Base-by-base conservation (phyloP, 1,140 invertebrate species). In the Pseudoatta argentina region DNA sequence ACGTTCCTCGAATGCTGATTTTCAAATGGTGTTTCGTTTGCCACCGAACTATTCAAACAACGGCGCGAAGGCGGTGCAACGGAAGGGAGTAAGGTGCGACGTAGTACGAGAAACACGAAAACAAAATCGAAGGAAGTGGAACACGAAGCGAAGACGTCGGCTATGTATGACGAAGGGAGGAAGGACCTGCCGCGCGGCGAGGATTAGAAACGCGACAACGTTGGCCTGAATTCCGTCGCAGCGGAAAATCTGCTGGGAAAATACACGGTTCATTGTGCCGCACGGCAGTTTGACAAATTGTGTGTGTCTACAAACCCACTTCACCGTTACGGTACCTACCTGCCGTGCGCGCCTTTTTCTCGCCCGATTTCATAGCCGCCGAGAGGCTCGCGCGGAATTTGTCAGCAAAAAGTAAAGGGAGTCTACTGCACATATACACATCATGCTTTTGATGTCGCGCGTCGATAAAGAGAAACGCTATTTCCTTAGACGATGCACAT, bases 221-320 rank as follows among this genome's bases (percentile, higher is more conserved):
- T 85, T 87, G 86, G 77, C 72, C 90, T 72, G 88, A 92, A 92
- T 91, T 91, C 67, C 79, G 61, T 30, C 63, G 69, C 51, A 48
- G 44, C 64, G 81, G 88, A 91, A 92, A 92, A 92, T 92, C 90
- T 89, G 86, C 66, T 89, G 90, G 85, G 89, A 92, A 92, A 92
- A 92, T 90, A 91, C 85, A 91, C 83, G 91, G 91, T 92, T 92
- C 91, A 87, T 89, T 89, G 87, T 87, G 86, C 59, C 78, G 67
- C 48, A 57, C 82, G 71, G 64, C 88, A 85, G 89, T 87, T 87
- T 91, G 89, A 91, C 89, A 91, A 91, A 91, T 91, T 91, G 89
- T 85, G 81, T 91, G 86, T 88, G 89, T 91, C 89, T 86, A 86
- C 87, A 90, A 88, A 86, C 75, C 83, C 63, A 78, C 63, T 81